Conservation (phyloP, 2,888 invertebrate species). For the Ichneumon xanthorius region DNA sequence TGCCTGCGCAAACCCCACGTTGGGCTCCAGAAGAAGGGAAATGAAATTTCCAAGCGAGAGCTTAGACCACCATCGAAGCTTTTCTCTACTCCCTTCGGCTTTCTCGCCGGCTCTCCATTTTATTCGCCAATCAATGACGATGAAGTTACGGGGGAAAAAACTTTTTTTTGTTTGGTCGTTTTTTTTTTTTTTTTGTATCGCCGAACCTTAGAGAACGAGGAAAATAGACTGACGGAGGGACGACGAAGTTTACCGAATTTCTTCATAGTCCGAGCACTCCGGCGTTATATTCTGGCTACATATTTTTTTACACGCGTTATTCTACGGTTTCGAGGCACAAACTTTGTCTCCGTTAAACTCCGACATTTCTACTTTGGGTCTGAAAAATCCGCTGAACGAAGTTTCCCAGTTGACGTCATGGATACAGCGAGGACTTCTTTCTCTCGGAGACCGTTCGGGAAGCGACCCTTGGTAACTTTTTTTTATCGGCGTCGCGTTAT, state of each 20-base stretch:
- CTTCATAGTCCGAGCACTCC: conserved; percentile 8
- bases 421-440: neutral
- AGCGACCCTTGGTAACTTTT: neutral
- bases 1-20: conserved; percentile 24
- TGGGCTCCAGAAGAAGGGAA: conserved; percentile 44
- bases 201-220: conserved; percentile 1
- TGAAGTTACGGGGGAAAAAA: conserved; percentile 16
- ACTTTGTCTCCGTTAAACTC: conserved; percentile 13
- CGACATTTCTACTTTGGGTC: conserved; percentile 16
- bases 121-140: conserved; percentile 54
- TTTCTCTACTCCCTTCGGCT: conserved; percentile 1
- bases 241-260: conserved; percentile 35
- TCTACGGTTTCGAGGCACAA: conserved; percentile 2
- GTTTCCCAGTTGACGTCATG: neutral
- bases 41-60: conserved; percentile 60
- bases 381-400: neutral
- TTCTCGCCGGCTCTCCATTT: conserved; percentile 25
- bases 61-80: conserved; percentile 48
- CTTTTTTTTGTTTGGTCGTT: conserved; percentile 18
- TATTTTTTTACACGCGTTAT: conserved; percentile 27
- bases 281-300: neutral
- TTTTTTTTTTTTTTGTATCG: neutral
- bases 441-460: neutral
- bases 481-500: neutral
- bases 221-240: conserved; percentile 23